These are phyloP conservation scores for Platichthys flesus DNA, from an alignment of 2,113 vertebrate genomes.

Conservation along the genomic window DNA sequence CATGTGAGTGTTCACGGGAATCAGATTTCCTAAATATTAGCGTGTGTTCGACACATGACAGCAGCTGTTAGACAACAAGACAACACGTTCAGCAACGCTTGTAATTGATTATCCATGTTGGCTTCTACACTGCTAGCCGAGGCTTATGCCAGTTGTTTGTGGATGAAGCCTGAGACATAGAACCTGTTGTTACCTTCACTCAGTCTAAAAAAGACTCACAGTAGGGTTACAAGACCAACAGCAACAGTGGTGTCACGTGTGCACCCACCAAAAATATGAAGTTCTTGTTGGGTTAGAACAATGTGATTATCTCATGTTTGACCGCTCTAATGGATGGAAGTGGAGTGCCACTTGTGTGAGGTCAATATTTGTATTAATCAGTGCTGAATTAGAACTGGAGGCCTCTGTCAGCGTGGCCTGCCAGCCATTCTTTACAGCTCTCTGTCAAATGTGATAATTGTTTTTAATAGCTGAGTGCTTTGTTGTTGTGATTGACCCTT, in stretches of 20 bases:
- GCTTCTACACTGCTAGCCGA: neutral
- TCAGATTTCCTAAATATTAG: no score
- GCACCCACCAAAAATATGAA: neutral
- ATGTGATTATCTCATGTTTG: neutral
- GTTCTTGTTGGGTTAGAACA: neutral
- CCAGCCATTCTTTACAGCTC: slow-evolving; percentile 39
- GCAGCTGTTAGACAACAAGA: neutral
- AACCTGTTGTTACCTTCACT: slow-evolving; percentile 1
- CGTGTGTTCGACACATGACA: neutral
- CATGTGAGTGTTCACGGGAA: no score
- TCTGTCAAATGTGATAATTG: slow-evolving; percentile 62
- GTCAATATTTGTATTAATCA: neutral
- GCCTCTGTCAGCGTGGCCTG: slow-evolving; percentile 21
- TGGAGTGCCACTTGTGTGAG: neutral
- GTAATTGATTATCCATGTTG: neutral
- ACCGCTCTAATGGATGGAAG: neutral
- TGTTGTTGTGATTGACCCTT: slow-evolving; percentile 65
- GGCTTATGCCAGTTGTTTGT: no score
- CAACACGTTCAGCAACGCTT: neutral
- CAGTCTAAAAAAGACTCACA: slow-evolving; percentile 1
- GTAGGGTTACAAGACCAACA: neutral
- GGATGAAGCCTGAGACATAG: neutral
- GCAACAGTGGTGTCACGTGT: neutral
- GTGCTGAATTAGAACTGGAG: slow-evolving; percentile 4
- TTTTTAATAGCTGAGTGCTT: slow-evolving; percentile 56